phyloP scores from a whole-genome alignment of 1,140 invertebrate species.

The Drosophila subpulchrella region DNA sequence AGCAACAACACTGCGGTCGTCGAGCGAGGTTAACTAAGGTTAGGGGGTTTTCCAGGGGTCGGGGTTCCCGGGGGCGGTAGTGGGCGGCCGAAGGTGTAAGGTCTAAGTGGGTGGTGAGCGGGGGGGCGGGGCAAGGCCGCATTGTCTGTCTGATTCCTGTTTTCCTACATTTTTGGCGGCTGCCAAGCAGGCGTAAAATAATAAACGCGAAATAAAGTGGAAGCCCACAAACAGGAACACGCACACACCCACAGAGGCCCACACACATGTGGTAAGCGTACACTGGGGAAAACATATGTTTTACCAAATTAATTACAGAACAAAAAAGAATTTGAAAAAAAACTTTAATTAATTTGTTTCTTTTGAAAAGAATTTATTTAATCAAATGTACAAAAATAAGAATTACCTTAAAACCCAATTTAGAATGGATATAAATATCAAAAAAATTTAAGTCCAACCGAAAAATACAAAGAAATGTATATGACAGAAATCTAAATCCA shows the following conservation, averaged over 20 bases:
- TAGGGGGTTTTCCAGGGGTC: background rate
- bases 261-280: slow-evolving; percentile 21
- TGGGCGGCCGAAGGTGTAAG: background rate
- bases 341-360: background rate
- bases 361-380: too few species aligned
- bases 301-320: background rate
- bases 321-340: background rate
- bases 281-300: background rate
- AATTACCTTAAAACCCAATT: too few species aligned
- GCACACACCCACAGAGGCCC: slow-evolving; percentile 19
- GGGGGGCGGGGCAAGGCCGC: slow-evolving; percentile 3
- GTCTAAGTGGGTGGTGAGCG: background rate
- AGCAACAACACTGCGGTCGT: slow-evolving; percentile 55
- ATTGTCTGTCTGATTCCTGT: slow-evolving; percentile 34
- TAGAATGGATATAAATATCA: too few species aligned
- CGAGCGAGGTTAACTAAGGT: slow-evolving; percentile 62
- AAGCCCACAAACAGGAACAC: slow-evolving; percentile 63
- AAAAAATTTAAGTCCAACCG: too few species aligned
- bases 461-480: too few species aligned
- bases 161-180: slow-evolving; percentile 65
- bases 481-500: too few species aligned
- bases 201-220: slow-evolving; percentile 81
- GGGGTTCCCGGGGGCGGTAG: background rate
- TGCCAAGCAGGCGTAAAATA: slow-evolving; percentile 81
- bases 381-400: too few species aligned